phyloP scores from a whole-genome alignment of 2,797 vertebrate species.

The Aselliscus stoliczkanus region DNA sequence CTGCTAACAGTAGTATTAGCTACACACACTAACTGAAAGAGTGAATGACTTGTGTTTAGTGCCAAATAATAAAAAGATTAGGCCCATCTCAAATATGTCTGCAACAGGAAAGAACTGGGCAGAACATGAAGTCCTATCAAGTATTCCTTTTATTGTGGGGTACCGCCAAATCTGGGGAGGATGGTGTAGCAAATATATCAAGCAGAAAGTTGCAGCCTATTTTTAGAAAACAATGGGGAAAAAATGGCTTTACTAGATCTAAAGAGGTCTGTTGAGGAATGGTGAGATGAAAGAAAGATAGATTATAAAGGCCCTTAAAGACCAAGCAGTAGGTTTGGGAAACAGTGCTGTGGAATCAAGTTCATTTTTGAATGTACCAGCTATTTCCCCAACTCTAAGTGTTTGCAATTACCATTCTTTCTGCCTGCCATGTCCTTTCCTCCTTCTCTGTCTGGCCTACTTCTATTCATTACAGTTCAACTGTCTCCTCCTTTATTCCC shows the following conservation, averaged over 20 bases:
- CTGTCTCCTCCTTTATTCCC: not conserved
- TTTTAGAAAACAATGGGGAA: not conserved
- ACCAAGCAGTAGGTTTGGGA: not conserved
- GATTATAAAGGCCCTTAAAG: not conserved
- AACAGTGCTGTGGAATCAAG: not conserved
- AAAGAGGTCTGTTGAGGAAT: not conserved
- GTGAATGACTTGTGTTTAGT: not conserved
- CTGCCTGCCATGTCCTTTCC: not conserved
- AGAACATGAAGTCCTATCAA: not conserved
- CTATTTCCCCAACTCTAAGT: not conserved
- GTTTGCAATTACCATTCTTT: not conserved
- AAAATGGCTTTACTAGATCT: not conserved
- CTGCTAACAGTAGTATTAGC: not conserved
- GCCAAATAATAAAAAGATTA: not conserved
- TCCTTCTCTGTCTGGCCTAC: not conserved
- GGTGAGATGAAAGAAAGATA: not conserved
- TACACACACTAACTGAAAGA: not conserved
- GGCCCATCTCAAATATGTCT: not conserved
- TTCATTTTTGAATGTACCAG: not conserved
- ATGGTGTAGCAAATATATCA: not conserved
- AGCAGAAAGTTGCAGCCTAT: not conserved
- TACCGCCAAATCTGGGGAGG: not conserved
- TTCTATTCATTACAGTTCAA: not conserved
- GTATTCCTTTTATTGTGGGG: not conserved
- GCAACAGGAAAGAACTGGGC: not conserved